Conservation (phyloP, 2,113 vertebrate species). For the Arothron firmamentum region DNA sequence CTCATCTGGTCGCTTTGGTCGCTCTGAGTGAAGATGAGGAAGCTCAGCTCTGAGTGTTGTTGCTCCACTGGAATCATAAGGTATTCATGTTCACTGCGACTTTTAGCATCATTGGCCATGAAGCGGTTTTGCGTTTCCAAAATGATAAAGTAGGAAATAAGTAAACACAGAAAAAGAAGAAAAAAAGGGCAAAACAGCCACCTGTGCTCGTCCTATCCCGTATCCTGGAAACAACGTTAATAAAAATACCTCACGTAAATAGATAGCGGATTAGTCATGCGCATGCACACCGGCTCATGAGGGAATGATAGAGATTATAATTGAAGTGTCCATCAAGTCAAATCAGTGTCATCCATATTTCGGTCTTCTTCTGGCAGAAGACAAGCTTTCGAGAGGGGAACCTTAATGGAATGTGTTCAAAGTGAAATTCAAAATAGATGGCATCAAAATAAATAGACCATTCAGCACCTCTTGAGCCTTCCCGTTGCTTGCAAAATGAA, state of each 20-base stretch:
- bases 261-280: conserved; percentile 24
- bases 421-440: conserved; percentile 16
- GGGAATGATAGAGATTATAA: conserved; percentile 35
- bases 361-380: conserved; percentile 43
- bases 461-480: background rate
- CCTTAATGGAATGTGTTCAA: conserved; percentile 11
- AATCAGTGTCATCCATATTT: conserved; percentile 49
- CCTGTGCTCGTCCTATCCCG: conserved; percentile 7
- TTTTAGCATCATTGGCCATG: no score
- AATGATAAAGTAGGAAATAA: background rate
- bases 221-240: conserved; percentile 5
- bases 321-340: conserved; percentile 58
- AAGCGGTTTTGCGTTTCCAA: conserved; percentile 7
- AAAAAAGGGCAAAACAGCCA: conserved; percentile 6
- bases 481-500: background rate
- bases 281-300: conserved; percentile 6
- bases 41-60: conserved; percentile 23
- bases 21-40: conserved; percentile 21
- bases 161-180: no score
- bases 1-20: background rate
- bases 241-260: conserved; percentile 26
- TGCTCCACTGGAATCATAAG: conserved; percentile 26
- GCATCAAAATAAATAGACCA: background rate
- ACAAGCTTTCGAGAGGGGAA: conserved; percentile 7
- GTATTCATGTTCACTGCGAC: conserved; percentile 28